Percentiles rank a stretch among this genome's conserved stretches.
These are phyloP conservation scores for Clamator glandarius DNA, from an alignment of 2,797 vertebrate species.

Conservation along the genomic window DNA sequence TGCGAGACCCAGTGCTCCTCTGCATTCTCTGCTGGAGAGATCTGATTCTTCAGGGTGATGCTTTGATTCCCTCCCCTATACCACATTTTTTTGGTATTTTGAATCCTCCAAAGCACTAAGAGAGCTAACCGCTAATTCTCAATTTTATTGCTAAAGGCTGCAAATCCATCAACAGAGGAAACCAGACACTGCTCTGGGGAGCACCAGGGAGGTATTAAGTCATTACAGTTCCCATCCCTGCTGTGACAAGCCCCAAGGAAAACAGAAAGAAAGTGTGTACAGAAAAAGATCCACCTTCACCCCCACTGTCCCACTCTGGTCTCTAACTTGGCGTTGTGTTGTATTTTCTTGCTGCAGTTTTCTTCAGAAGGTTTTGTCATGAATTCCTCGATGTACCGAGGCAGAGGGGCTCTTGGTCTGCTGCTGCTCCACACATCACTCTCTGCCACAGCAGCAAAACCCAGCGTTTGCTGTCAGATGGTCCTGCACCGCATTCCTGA, in stretches of 20 bases:
- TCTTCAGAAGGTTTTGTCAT: background rate
- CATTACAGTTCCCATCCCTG: background rate
- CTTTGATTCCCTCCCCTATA: background rate
- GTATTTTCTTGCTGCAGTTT: background rate
- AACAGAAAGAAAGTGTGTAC: background rate
- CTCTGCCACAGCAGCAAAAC: accelerated
- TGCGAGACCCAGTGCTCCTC: accelerated
- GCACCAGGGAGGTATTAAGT: background rate
- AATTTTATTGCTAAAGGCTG: background rate
- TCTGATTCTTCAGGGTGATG: background rate
- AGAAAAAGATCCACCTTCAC: background rate
- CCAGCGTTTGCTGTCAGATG: background rate
- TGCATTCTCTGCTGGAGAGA: background rate
- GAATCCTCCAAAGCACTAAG: background rate
- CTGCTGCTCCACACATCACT: accelerated
- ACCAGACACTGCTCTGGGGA: background rate
- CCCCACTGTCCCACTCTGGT: background rate
- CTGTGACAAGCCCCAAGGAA: background rate
- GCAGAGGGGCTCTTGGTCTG: background rate
- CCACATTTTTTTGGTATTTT: background rate
- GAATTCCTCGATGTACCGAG: background rate
- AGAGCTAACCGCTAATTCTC: background rate
- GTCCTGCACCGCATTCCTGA: background rate
- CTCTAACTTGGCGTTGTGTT: background rate
- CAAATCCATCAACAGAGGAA: background rate